phyloP scores from a whole-genome alignment of 2,888 invertebrate species.

The Cosmorhoe ocellata region DNA sequence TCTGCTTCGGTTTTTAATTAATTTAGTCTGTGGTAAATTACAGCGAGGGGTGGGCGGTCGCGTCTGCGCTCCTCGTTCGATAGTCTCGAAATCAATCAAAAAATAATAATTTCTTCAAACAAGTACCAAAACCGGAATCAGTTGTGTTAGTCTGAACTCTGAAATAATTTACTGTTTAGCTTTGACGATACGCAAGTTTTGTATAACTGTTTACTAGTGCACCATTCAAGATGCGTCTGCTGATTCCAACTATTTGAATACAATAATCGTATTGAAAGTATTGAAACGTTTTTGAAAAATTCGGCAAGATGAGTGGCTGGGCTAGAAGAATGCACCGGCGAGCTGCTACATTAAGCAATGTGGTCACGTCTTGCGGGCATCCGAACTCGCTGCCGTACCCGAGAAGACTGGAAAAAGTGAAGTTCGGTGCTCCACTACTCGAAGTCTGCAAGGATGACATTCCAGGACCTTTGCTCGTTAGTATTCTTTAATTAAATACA shows the following conservation, averaged over 20 bases:
- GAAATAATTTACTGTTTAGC: too few relatives aligned
- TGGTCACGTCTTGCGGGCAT: conserved; percentile 95
- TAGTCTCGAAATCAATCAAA: conserved; percentile 19
- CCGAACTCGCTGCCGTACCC: conserved; percentile 91
- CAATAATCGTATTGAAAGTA: conserved; percentile 12
- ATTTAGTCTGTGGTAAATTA: conserved; percentile 30
- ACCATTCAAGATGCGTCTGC: conserved; percentile 37
- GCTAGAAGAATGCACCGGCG: conserved; percentile 95
- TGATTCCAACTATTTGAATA: conserved; percentile 31
- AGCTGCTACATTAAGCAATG: conserved; percentile 94
- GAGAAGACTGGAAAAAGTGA: conserved; percentile 94
- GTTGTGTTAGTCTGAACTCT: too few relatives aligned
- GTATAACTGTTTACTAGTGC: not conserved
- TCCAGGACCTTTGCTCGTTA: conserved; percentile 94
- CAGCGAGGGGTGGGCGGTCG: conserved; percentile 23
- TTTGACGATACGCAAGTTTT: not conserved
- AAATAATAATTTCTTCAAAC: conserved; percentile 1
- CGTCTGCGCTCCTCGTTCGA: conserved; percentile 22
- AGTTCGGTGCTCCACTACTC: conserved; percentile 95
- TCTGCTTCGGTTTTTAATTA: too few relatives aligned
- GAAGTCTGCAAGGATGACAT: conserved; percentile 98
- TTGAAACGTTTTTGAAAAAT: conserved; percentile 29
- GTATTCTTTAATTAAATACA: too few relatives aligned
- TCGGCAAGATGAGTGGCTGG: conserved; percentile 91
- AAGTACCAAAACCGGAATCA: too few relatives aligned